Evolutionary conservation across 2,888 invertebrate species (phyloP), one percentile per base, ranked within the genome.

Genomic region (Chymomyza fuscimana): DNA sequence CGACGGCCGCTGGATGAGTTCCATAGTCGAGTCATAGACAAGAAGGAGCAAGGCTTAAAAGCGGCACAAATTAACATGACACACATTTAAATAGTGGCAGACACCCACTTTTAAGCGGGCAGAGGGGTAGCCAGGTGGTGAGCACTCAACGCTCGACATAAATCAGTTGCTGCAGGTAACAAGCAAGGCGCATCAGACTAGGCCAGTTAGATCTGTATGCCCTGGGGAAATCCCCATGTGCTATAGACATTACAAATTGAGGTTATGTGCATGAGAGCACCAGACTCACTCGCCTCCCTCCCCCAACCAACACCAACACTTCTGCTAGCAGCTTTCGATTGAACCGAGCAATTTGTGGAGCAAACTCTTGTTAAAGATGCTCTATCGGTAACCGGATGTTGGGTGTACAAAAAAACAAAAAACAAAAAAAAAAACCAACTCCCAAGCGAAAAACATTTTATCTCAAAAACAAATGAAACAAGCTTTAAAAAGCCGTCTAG

Each of bases 31-130:
- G 54, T 19, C 54, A 19, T 16, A 54, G 16, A 3, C 16, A 4
- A 7, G 16, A 2, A 5, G 22, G 3, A 25, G 22, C 58, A 59
- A 15, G 36, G 32, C 32, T 32, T n/a, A 25, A 58, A 32, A 79
- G 70, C 76, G 69, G 40, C 65, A 70, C 77, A 79, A 80, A 85
- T 83, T 85, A 83, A 85, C 86, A 67, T 79, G 83, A 82, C 87
- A 87, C 74, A 83, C 87, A 86, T 82, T 80, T 75, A 76, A 74
- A 80, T 76, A n/a, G 7, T 16, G 32, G 58, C 58, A 25, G 5
- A 22, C 25, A 58, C 58, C 12, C 52, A 25, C 19, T 4, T 19
- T 19, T 19, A 2, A 2, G 29, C 4, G 59, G 29, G 15, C 32
- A 25, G 25, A 4, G 4, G 25, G 25, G 2, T 3, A 4, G 25